Evolutionary conservation across 2,797 vertebrate genomes (phyloP).

Genomic region (Fistularia tabacaria): DNA sequence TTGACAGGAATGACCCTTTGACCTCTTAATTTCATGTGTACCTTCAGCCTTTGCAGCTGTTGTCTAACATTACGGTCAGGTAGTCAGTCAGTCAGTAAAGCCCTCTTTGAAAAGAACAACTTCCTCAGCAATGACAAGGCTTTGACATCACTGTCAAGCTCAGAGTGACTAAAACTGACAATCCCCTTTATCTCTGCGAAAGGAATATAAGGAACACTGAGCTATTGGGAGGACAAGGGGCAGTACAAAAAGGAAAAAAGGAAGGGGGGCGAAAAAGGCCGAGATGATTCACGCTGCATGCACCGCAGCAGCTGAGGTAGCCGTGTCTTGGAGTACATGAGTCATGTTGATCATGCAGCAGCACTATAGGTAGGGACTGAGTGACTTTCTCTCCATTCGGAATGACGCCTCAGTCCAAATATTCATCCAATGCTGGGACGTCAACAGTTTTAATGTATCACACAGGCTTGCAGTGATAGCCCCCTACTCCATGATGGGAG

Average conservation of each 20-base stretch:
- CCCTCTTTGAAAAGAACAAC: slow-evolving; percentile 28
- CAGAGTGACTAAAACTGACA: slow-evolving; percentile 60
- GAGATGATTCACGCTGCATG: slow-evolving; percentile 69
- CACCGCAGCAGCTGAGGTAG: slow-evolving; percentile 65
- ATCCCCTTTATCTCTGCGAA: slow-evolving; percentile 57
- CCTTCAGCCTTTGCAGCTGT: slow-evolving; percentile 16
- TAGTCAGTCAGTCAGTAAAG: slow-evolving; percentile 26
- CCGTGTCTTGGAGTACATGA: slow-evolving; percentile 72
- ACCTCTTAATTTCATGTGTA: slow-evolving; percentile 10
- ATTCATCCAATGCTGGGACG: slow-evolving; percentile 60
- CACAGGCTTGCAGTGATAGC: slow-evolving; percentile 25
- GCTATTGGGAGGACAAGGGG: slow-evolving; percentile 24
- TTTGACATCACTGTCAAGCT: slow-evolving; percentile 57
- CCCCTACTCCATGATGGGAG: not conserved
- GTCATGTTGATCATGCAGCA: slow-evolving; percentile 74
- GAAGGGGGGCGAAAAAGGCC: slow-evolving; percentile 31
- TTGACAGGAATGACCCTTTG: slow-evolving; percentile 17
- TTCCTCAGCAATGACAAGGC: slow-evolving; percentile 43
- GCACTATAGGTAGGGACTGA: slow-evolving; percentile 51
- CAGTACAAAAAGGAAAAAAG: slow-evolving; percentile 11
- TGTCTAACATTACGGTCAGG: slow-evolving; percentile 39
- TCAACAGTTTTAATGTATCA: slow-evolving; percentile 42
- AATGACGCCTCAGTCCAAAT: slow-evolving; percentile 56
- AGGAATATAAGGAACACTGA: slow-evolving; percentile 37
- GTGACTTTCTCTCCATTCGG: slow-evolving; percentile 61